Percentiles rank a stretch among this genome's conserved stretches.
Conservation (phyloP, 2,113 vertebrate species). For the Saguinus imperator region DNA sequence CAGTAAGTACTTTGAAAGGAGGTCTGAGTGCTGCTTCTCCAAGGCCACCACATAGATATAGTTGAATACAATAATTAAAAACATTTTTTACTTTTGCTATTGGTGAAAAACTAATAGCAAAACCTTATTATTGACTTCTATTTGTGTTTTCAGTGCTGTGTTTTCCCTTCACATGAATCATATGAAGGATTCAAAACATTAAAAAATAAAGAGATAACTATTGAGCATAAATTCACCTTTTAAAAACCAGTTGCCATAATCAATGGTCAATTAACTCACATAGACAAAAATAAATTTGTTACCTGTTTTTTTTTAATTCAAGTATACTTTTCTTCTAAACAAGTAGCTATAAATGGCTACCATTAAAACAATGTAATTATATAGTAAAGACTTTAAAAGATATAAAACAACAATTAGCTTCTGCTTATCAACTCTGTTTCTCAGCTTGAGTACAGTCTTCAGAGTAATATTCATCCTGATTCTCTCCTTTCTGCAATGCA, state of each 20-base stretch:
- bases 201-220: background rate
- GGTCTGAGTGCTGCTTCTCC: background rate
- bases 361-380: slow-evolving; percentile 42
- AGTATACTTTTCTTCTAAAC: background rate
- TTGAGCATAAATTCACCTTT: background rate
- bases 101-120: background rate
- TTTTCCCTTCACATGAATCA: background rate
- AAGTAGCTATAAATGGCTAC: slow-evolving; percentile 3
- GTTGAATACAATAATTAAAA: background rate
- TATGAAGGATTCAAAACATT: background rate
- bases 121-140: background rate
- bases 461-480: background rate
- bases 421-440: background rate
- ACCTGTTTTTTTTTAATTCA: background rate
- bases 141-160: background rate
- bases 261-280: background rate
- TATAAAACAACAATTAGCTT: slow-evolving; percentile 33
- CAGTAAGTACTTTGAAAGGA: background rate
- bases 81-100: background rate
- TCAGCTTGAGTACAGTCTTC: background rate
- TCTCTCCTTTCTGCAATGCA: background rate
- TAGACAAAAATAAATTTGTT: slow-evolving; percentile 11
- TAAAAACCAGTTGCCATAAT: background rate
- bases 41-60: background rate
- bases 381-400: slow-evolving; percentile 21